phyloP scores from a whole-genome alignment of 1,140 invertebrate species.

The Lordiphosa clarofinis region DNA sequence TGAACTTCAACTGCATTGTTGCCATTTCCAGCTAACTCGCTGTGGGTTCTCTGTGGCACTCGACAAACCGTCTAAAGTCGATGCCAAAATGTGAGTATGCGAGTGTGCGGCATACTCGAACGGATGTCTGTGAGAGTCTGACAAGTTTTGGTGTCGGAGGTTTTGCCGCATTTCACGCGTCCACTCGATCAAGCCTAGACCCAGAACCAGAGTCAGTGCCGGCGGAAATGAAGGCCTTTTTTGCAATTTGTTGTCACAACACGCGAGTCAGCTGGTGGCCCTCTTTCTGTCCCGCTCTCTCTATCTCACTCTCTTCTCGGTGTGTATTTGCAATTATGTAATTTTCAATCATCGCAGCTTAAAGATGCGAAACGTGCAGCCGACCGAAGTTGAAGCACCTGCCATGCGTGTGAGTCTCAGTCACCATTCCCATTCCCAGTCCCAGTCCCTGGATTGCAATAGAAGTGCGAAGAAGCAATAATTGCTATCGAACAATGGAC shows the following conservation, averaged over 20 bases:
- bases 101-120: constrained; percentile 2
- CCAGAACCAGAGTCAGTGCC: constrained; percentile 3
- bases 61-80: constrained; percentile 2
- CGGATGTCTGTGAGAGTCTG: constrained; percentile 30
- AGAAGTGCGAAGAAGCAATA: constrained; percentile 67
- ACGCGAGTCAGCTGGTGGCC: constrained; percentile 25
- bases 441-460: constrained; percentile 30
- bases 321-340: constrained; percentile 67
- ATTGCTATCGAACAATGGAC: constrained; percentile 71
- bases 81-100: constrained; percentile 9
- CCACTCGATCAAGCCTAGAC: constrained; percentile 25
- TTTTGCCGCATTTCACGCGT: constrained; percentile 16
- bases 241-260: constrained; percentile 49
- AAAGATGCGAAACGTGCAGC: constrained; percentile 66
- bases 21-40: constrained; percentile 10
- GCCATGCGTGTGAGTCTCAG: constrained; percentile 34
- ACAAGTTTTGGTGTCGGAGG: constrained; percentile 10
- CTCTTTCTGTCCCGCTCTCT: background rate
- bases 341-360: constrained; percentile 73
- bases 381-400: constrained; percentile 63
- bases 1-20: background rate
- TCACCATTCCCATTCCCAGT: background rate
- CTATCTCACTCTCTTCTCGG: constrained; percentile 14
- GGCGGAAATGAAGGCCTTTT: constrained; percentile 49
- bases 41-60: constrained; percentile 11